phyloP scores from a whole-genome alignment of 2,797 vertebrate genomes.

The Spatula clypeata region DNA sequence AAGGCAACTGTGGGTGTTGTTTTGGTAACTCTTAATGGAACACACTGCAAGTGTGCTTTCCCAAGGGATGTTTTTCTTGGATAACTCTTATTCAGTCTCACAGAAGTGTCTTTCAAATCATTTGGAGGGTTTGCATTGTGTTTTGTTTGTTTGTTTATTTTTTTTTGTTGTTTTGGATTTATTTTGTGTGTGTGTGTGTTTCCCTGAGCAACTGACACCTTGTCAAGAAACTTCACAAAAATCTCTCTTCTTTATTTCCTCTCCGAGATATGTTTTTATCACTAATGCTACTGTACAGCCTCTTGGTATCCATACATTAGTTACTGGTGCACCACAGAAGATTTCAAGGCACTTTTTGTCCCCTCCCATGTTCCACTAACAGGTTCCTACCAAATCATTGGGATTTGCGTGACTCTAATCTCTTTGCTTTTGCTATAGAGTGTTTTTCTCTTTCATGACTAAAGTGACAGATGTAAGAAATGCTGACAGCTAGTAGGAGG shows the following conservation, averaged over 20 bases:
- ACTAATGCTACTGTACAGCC: rapidly evolving
- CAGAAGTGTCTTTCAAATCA: neutral
- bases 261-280: neutral
- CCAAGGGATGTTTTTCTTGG: neutral
- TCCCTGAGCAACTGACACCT: neutral
- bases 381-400: neutral
- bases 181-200: neutral
- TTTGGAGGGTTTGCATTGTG: neutral
- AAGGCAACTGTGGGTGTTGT: neutral
- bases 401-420: neutral
- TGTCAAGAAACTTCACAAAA: neutral
- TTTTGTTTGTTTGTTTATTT: too few species aligned
- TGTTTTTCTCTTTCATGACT: neutral
- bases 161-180: too few species aligned
- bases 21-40: neutral
- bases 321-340: neutral
- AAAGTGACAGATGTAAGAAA: neutral
- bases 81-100: neutral
- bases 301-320: neutral
- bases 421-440: neutral
- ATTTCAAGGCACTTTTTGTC: neutral
- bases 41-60: neutral
- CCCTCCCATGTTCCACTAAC: neutral
- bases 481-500: neutral
- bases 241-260: neutral